Percentiles rank a stretch among this genome's conserved stretches.
Conservation (phyloP, 2,797 vertebrate genomes). For the Pitangus sulphuratus region DNA sequence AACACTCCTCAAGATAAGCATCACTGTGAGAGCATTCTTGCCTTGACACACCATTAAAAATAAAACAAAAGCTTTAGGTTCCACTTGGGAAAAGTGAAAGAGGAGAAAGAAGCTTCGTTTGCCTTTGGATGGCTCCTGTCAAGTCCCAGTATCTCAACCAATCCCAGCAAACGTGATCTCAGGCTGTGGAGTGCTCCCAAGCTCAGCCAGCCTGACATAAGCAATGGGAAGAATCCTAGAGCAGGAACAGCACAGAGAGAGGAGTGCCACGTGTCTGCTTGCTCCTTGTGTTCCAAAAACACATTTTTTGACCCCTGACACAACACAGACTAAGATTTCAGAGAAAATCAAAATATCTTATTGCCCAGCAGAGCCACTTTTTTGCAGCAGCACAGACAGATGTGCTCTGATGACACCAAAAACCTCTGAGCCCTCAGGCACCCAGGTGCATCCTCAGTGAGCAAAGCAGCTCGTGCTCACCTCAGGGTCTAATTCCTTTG, state of each 20-base stretch:
- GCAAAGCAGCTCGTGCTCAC: background rate
- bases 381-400: background rate
- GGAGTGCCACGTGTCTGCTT: background rate
- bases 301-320: background rate
- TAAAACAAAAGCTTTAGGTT: background rate
- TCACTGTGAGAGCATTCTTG: background rate
- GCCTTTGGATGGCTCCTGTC: slow-evolving; percentile 19
- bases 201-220: background rate
- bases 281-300: background rate
- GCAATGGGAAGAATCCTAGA: background rate
- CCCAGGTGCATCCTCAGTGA: background rate
- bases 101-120: background rate
- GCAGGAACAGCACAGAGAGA: background rate
- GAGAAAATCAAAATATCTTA: background rate
- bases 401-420: background rate
- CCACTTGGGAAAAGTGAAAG: background rate
- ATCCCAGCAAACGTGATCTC: background rate
- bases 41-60: background rate
- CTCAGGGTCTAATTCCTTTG: background rate
- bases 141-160: background rate
- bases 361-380: background rate
- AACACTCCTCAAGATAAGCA: background rate
- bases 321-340: background rate
- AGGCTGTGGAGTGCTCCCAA: background rate
- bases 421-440: background rate